These are phyloP conservation scores for Drosophila lacteicornis DNA, from an alignment of 1,140 invertebrate genomes.

Conservation along the genomic window DNA sequence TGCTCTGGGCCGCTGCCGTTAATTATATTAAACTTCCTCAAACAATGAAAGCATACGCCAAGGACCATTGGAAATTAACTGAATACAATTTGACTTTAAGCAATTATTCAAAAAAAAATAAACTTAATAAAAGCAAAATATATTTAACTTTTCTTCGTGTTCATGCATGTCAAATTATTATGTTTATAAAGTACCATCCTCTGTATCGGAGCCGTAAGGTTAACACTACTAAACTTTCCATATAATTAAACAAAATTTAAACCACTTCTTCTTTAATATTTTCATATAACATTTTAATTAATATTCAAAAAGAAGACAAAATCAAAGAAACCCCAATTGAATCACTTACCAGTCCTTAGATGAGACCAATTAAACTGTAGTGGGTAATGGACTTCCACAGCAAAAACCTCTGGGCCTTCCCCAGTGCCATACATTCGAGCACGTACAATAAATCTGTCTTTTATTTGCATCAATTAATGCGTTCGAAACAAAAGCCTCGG, in stretches of 20 bases:
- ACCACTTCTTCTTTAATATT: not conserved
- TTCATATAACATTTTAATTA: not conserved
- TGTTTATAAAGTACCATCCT: too few relatives aligned
- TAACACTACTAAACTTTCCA: not conserved
- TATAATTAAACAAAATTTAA: too few relatives aligned
- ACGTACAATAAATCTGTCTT: slow-evolving; percentile 62
- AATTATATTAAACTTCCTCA: slow-evolving; percentile 54
- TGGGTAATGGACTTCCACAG: slow-evolving; percentile 9
- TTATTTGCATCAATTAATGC: slow-evolving; percentile 58
- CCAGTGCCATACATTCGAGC: slow-evolving; percentile 7
- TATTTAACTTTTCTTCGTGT: too few relatives aligned
- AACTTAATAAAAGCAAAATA: too few relatives aligned
- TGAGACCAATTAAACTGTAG: slow-evolving; percentile 15
- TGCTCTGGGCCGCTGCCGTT: slow-evolving; percentile 31
- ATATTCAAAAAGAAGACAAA: not conserved
- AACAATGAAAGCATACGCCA: slow-evolving; percentile 17
- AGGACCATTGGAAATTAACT: slow-evolving; percentile 2
- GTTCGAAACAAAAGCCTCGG: slow-evolving; percentile 15
- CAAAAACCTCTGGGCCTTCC: slow-evolving; percentile 1
- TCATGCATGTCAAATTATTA: too few relatives aligned
- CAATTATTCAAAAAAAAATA: not conserved
- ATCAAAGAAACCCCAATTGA: not conserved
- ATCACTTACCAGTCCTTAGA: not conserved
- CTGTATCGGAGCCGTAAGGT: too few relatives aligned
- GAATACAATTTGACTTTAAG: not conserved